phyloP scores from a whole-genome alignment of 2,113 vertebrate species.

The Nymphicus hollandicus region DNA sequence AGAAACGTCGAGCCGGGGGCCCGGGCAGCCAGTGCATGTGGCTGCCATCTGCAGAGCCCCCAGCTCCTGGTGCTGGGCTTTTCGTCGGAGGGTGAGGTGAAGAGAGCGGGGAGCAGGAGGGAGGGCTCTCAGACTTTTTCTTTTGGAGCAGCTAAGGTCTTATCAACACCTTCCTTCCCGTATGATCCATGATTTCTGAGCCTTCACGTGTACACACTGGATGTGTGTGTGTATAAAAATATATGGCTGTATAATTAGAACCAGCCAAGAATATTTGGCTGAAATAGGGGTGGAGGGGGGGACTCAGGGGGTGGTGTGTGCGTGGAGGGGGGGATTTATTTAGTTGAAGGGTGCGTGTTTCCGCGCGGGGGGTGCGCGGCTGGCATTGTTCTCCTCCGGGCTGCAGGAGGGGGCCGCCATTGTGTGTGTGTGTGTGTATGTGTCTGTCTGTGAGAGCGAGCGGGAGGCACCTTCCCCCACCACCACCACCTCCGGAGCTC shows the following conservation, averaged over 20 bases:
- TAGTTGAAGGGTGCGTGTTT: no score
- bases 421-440: not conserved
- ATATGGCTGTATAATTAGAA: constrained; percentile 57
- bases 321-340: no score
- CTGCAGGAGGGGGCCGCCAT: not conserved
- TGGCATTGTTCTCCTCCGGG: not conserved
- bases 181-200: not conserved
- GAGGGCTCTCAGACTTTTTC: not conserved
- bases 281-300: not conserved
- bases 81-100: not conserved
- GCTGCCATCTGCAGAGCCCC: constrained; percentile 21
- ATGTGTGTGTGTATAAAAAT: constrained; percentile 26
- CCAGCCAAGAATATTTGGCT: constrained; percentile 51
- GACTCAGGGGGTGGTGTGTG: not conserved
- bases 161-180: not conserved
- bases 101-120: not conserved
- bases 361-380: not conserved
- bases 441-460: not conserved
- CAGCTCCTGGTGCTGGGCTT: not conserved
- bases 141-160: constrained; percentile 16
- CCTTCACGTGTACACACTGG: not conserved
- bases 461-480: not conserved
- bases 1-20: not conserved
- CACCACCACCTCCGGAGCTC: not conserved
- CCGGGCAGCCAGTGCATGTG: not conserved